A percentile compares a stretch with the other conserved stretches of the same genome.
Evolutionary conservation across 2,888 invertebrate genomes (phyloP).

Genomic region (Cheilosia scutellata): DNA sequence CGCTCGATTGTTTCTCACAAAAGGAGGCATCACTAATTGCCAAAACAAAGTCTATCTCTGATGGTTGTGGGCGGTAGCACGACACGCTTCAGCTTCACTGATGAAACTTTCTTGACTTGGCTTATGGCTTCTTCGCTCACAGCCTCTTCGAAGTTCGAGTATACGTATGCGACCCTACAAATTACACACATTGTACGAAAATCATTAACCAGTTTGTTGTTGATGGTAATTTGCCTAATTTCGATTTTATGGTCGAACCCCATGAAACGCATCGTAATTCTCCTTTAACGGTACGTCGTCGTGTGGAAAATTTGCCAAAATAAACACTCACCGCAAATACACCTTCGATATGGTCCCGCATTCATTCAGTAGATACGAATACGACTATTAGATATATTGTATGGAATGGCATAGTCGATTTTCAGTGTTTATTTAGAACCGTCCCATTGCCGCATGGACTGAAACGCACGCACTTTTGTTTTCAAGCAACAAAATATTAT

Average conservation of each 20-base stretch:
- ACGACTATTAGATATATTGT: conserved; percentile 15
- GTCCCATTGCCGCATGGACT: neutral
- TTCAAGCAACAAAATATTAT: conserved; percentile 13
- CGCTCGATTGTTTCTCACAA: conserved; percentile 44
- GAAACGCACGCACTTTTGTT: conserved; percentile 37
- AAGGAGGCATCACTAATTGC: conserved; percentile 54
- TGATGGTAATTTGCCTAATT: conserved; percentile 60
- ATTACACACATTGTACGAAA: neutral
- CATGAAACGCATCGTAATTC: conserved; percentile 1
- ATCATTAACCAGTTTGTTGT: conserved; percentile 40
- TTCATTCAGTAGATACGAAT: neutral
- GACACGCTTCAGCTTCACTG: conserved; percentile 58
- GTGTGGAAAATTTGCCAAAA: conserved; percentile 63
- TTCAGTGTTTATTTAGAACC: conserved; percentile 50
- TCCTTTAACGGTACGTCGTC: conserved; percentile 12
- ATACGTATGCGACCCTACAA: neutral
- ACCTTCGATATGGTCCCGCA: conserved; percentile 38
- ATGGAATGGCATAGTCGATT: neutral
- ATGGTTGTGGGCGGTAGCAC: conserved; percentile 49
- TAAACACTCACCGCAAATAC: conserved; percentile 56
- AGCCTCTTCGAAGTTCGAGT: neutral
- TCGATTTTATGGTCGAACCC: conserved; percentile 57
- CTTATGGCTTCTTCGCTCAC: conserved; percentile 1
- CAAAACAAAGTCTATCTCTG: conserved; percentile 35
- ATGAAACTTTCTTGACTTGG: conserved; percentile 36